Base-by-base conservation (phyloP, 2,888 invertebrate genomes). In the Buathra laborator region DNA sequence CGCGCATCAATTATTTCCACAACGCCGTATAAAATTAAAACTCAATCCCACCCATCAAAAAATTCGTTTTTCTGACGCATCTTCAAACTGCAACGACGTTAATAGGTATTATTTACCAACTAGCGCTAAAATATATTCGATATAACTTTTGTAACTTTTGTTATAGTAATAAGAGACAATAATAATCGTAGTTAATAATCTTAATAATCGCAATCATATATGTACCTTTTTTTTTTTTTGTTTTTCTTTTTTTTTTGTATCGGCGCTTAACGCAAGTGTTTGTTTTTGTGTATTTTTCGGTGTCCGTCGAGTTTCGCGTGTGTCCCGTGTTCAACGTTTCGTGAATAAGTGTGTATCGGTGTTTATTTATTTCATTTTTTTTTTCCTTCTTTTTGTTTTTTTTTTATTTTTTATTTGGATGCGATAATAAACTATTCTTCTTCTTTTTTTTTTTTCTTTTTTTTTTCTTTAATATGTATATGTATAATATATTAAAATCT, bases 121-220 rank as follows among this genome's bases (percentile, higher is more conserved):
- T 93, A 93, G 91, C 91, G 86, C 93, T 93, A 93, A 93, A 93
- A 93, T 93, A 93, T 93, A 93, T 92, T 92, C 91, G 90, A 92
- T 93, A 93, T 93, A 93, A 93, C 91, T 92, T 93, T 90, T 93
- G 91, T 92, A 85, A 62, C 62, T 62, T 62, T 62, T 32, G 81
- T 89, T 86, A 91, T 91, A 86, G 88, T 90, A 81, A 86, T 84
- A 86, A 77, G 87, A 62, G 29, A 56, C 51, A 85, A 88, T 90
- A 86, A 88, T 90, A 89, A 88, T 90, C 86, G 89, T 90, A 88
- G 89, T 91, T 89, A 87, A 89, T 91, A 87, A 90, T 90, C 86
- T 87, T 85, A 88, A 89, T 89, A 87, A 89, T 88, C 85, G 83
- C 81, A 84, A 86, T 87, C 83, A 87, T 86, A 87, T 84, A 85